Percentiles rank a stretch among this genome's conserved stretches.
phyloP scores from a whole-genome alignment of 1,140 invertebrate genomes.

The Micrasema minimum region DNA sequence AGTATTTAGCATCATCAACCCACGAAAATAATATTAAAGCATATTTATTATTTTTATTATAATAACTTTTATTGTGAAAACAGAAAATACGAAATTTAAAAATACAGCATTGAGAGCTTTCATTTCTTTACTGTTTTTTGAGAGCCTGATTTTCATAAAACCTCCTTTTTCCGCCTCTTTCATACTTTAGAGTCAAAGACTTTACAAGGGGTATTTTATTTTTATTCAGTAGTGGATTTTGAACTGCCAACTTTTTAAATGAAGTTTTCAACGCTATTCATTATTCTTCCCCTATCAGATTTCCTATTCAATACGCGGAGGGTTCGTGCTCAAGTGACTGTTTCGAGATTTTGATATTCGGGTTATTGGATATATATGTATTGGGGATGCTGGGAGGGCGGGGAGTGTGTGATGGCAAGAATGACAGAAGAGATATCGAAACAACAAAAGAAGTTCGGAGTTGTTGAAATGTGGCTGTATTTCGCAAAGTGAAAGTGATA shows the following conservation, averaged over 20 bases:
- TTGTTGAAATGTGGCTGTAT: too few species aligned
- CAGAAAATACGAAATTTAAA: too few species aligned
- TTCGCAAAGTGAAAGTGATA: too few species aligned
- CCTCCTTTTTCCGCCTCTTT: too few species aligned
- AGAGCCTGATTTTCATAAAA: too few species aligned
- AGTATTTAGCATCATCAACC: too few species aligned
- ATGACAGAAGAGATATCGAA: not conserved
- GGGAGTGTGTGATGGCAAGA: not conserved
- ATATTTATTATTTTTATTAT: too few species aligned
- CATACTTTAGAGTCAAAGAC: not conserved
- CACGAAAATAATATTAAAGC: too few species aligned
- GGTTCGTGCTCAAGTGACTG: constrained; percentile 32
- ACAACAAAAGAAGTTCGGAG: too few species aligned
- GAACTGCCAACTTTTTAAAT: constrained; percentile 11
- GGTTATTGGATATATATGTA: constrained; percentile 9
- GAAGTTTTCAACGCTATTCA: constrained; percentile 29
- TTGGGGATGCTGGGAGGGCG: not conserved
- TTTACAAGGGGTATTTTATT: not conserved
- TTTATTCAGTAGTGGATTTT: not conserved
- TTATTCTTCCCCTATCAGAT: constrained; percentile 24
- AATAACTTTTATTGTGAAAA: too few species aligned
- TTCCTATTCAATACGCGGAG: constrained; percentile 10
- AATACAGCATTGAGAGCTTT: too few species aligned
- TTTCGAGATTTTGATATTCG: constrained; percentile 28
- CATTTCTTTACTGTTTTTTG: too few species aligned